phyloP scores from a whole-genome alignment of 2,113 vertebrate genomes.

The zebrafish (Danio rerio) region GRCz12tu NC_133187.1:26258001-26258500 shows the following conservation, averaged over 20 bases:
- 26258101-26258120: too few species aligned
- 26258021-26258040: too few species aligned
- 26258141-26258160: neutral
- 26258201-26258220: too few species aligned
- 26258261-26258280: conserved; percentile 1
- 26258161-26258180: too few species aligned
- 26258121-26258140: neutral
- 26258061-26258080: too few species aligned
- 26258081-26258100: too few species aligned
- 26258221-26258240: neutral
- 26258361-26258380: neutral
- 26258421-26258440: neutral
- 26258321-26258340: neutral
- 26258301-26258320: neutral
- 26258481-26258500: conserved; percentile 18
- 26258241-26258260: neutral
- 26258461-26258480: conserved; percentile 22
- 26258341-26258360: neutral
- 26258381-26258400: neutral
- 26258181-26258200: neutral
- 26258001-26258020: too few species aligned
- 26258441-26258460: conserved; percentile 13
- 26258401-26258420: neutral
- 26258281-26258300: neutral
- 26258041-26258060: too few species aligned